These are phyloP conservation scores for Lordiphosa clarofinis DNA, from an alignment of 1,140 invertebrate genomes.

Conservation along the genomic window DNA sequence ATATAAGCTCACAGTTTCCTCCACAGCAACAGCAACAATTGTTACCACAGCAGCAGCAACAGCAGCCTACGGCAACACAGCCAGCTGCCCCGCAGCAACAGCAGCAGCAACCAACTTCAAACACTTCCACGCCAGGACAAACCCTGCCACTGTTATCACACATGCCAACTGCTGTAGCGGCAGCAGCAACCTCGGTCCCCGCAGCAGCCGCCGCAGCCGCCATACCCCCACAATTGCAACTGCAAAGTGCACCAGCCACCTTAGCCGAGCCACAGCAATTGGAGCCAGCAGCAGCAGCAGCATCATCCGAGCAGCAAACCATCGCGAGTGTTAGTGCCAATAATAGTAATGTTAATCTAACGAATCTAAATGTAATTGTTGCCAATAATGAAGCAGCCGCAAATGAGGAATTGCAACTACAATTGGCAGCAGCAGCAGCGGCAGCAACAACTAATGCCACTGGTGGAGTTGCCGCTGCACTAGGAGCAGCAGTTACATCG, in stretches of 20 bases:
- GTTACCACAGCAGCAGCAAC: slow-evolving; percentile 34
- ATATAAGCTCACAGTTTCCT: slow-evolving; percentile 7
- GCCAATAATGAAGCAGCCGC: slow-evolving; percentile 25
- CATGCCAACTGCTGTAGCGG: slow-evolving; percentile 39
- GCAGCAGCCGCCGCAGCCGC: slow-evolving; percentile 22
- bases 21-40: slow-evolving; percentile 28
- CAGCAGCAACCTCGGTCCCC: slow-evolving; percentile 21
- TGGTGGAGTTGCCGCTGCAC: slow-evolving; percentile 12
- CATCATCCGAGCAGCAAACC: slow-evolving; percentile 53
- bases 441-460: slow-evolving; percentile 7
- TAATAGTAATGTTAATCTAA: slow-evolving; percentile 58
- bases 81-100: slow-evolving; percentile 33
- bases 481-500: slow-evolving; percentile 39
- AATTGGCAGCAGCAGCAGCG: slow-evolving; percentile 35
- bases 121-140: slow-evolving; percentile 60
- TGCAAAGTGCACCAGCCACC: slow-evolving; percentile 71
- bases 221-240: background rate
- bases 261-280: slow-evolving; percentile 66
- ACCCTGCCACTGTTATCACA: slow-evolving; percentile 67
- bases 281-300: slow-evolving; percentile 29
- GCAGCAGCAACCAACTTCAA: slow-evolving; percentile 44
- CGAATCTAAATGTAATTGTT: slow-evolving; percentile 41
- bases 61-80: slow-evolving; percentile 24
- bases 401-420: slow-evolving; percentile 35
- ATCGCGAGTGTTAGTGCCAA: slow-evolving; percentile 78